These are phyloP conservation scores for Oopsacas minuta DNA, from an alignment of 37 sponge, comb jelly and placozoan species.

Conservation along the genomic window DNA sequence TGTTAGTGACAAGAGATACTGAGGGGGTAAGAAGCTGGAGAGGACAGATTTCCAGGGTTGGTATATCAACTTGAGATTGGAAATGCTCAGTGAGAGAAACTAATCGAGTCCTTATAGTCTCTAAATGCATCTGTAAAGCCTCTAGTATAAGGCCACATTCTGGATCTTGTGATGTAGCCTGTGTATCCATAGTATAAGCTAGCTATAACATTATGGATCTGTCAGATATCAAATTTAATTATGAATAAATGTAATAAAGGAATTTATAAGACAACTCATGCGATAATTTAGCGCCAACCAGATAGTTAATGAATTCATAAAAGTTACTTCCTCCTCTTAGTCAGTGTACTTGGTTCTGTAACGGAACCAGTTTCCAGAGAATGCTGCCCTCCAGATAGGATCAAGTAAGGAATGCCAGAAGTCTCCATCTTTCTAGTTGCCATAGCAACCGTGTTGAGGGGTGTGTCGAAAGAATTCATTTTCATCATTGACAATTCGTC, in stretches of 20 bases:
- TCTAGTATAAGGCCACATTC: not conserved
- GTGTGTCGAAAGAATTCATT: slow-evolving; percentile 74
- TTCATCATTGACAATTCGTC: slow-evolving; percentile 71
- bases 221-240: not conserved
- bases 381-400: slow-evolving; percentile 63
- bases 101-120: not conserved
- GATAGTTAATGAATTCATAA: not conserved
- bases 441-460: slow-evolving; percentile 70
- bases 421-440: slow-evolving; percentile 59
- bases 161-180: not conserved
- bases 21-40: not conserved
- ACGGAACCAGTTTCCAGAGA: slow-evolving; percentile 2
- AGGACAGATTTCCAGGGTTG: not conserved
- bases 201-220: not conserved
- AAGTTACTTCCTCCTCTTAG: not conserved
- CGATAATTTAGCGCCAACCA: not conserved
- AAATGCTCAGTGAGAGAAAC: not conserved
- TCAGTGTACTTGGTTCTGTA: not conserved
- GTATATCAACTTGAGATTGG: not conserved
- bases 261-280: too few species aligned
- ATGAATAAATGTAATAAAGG: not conserved
- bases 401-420: slow-evolving; percentile 64
- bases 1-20: not conserved
- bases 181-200: not conserved
- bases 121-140: not conserved